Evolutionary conservation across 2,797 vertebrate species (phyloP).

Genomic region (Trachurus trachurus): DNA sequence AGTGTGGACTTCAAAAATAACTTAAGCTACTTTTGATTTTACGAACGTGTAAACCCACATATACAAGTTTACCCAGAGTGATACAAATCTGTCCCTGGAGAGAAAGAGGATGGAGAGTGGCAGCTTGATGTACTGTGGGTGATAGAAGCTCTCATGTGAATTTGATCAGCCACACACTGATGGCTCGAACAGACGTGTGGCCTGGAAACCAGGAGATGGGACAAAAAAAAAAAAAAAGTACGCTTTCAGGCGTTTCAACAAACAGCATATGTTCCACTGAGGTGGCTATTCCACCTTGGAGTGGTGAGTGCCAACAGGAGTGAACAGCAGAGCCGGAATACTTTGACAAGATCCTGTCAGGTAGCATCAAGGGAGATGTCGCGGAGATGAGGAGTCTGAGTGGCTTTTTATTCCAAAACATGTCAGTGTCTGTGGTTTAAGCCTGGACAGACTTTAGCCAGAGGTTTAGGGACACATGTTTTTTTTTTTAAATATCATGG

Average conservation of each 20-base stretch:
- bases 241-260: constrained; percentile 81
- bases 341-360: constrained; percentile 84
- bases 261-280: constrained; percentile 88
- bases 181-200: constrained; percentile 84
- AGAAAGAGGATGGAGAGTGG: constrained; percentile 62
- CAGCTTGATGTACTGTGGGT: constrained; percentile 74
- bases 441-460: constrained; percentile 39
- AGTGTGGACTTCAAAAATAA: constrained; percentile 33
- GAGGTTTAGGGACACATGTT: background rate
- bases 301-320: constrained; percentile 80
- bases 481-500: background rate
- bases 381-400: constrained; percentile 52
- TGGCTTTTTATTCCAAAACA: constrained; percentile 63
- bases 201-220: constrained; percentile 72
- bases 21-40: constrained; percentile 36
- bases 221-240: constrained; percentile 39
- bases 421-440: constrained; percentile 59
- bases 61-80: constrained; percentile 59
- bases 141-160: constrained; percentile 84
- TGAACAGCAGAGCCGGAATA: constrained; percentile 72
- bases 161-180: constrained; percentile 82
- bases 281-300: constrained; percentile 84
- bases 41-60: constrained; percentile 47
- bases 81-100: constrained; percentile 69
- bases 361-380: constrained; percentile 70